A percentile compares a stretch with the other conserved stretches of the same genome.
These are phyloP conservation scores for Geopemphigus sp. DNA, from an alignment of 1,140 invertebrate genomes.

Conservation along the genomic window DNA sequence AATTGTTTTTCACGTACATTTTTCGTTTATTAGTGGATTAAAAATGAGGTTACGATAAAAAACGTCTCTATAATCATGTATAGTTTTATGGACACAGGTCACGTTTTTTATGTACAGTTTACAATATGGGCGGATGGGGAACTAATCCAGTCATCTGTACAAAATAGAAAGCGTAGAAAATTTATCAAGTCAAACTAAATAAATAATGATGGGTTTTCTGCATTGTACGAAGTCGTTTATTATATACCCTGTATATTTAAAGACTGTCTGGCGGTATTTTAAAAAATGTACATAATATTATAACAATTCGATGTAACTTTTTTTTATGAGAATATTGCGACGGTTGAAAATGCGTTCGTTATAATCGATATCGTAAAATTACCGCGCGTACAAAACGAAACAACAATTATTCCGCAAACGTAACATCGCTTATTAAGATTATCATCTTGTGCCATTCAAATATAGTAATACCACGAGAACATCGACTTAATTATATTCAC, in stretches of 20 bases:
- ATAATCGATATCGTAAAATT: no score
- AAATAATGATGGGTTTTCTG: not conserved
- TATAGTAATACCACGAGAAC: no score
- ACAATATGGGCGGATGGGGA: not conserved
- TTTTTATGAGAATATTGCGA: no score
- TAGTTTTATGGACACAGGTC: not conserved
- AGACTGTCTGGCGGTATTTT: not conserved
- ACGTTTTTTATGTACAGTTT: not conserved
- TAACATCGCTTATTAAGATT: no score
- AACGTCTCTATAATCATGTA: not conserved
- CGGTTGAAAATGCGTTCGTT: no score
- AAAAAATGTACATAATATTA: no score
- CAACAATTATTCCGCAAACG: no score
- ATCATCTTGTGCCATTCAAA: no score
- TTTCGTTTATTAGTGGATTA: not conserved
- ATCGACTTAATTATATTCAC: no score
- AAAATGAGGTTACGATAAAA: not conserved
- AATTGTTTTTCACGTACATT: not conserved
- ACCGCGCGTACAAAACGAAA: no score
- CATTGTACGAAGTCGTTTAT: not conserved
- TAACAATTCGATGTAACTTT: no score
- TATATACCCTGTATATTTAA: not conserved
- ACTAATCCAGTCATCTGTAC: not conserved
- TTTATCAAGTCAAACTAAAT: slow-evolving; percentile 9
- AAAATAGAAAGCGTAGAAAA: not conserved